phyloP scores from a whole-genome alignment of 2,113 vertebrate species.

The Thunnus thynnus region DNA sequence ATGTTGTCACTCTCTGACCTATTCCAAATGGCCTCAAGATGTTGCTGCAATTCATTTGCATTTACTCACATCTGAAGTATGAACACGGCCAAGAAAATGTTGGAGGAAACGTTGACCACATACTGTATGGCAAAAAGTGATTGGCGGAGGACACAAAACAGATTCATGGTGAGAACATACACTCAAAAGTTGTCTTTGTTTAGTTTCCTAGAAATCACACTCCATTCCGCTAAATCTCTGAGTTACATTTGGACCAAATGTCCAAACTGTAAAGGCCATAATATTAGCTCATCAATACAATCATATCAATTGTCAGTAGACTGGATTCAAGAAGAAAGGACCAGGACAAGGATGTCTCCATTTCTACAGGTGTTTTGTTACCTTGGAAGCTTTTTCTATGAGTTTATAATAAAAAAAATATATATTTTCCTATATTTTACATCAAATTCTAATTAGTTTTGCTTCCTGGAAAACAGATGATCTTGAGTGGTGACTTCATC shows the following conservation, averaged over 20 bases:
- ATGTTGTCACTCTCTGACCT: slow-evolving; percentile 56
- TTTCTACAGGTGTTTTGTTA: not conserved
- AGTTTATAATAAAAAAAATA: not conserved
- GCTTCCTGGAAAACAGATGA: slow-evolving; percentile 33
- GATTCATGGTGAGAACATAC: no score
- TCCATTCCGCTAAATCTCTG: no score
- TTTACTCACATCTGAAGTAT: slow-evolving; percentile 58
- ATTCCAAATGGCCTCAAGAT: slow-evolving; percentile 73
- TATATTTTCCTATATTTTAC: not conserved
- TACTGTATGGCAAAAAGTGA: not conserved
- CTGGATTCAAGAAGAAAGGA: no score
- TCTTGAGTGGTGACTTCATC: slow-evolving; percentile 52
- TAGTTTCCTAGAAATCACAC: not conserved
- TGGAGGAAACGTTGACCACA: slow-evolving; percentile 25
- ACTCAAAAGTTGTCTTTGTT: no score
- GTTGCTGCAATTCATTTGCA: slow-evolving; percentile 66
- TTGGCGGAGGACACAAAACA: not conserved
- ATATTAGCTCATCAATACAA: no score
- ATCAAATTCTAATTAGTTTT: slow-evolving; percentile 15
- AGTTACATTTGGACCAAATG: no score
- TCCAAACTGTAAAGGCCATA: no score
- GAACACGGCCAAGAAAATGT: slow-evolving; percentile 38
- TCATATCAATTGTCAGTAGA: no score
- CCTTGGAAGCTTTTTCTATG: not conserved
- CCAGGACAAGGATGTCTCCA: no score